Conservation (phyloP, 2,113 vertebrate species). For the Syngnathoides biaculeatus region DNA sequence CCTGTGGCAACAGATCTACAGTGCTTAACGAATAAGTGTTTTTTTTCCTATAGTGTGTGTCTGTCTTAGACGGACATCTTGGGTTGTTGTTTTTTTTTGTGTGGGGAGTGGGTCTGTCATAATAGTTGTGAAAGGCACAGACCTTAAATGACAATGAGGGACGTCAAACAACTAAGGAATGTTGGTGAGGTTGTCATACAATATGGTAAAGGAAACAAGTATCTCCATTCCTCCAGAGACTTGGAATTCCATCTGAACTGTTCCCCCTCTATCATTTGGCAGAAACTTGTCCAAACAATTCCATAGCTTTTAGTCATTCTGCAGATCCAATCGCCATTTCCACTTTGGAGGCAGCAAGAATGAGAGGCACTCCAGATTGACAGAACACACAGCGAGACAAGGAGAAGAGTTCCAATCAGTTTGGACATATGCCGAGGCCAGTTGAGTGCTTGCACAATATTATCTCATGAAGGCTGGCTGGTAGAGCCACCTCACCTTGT, state of each 20-base stretch:
- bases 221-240: conserved; percentile 63
- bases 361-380: conserved; percentile 63
- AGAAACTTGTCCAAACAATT: conserved; percentile 79
- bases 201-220: conserved; percentile 51
- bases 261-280: conserved; percentile 71
- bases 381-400: conserved; percentile 45
- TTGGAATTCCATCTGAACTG: conserved; percentile 69
- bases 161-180: conserved; percentile 30
- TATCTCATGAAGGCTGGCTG: conserved; percentile 70
- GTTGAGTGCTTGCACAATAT: conserved; percentile 62
- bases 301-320: conserved; percentile 75
- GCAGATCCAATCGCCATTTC: conserved; percentile 72
- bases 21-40: too few species aligned
- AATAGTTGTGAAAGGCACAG: conserved; percentile 2
- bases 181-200: conserved; percentile 24
- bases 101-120: neutral
- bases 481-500: conserved; percentile 55
- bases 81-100: neutral
- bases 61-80: conserved; percentile 32
- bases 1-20: conserved; percentile 37
- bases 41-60: conserved; percentile 42
- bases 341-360: conserved; percentile 62
- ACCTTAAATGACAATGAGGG: conserved; percentile 54
- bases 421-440: conserved; percentile 66
- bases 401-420: conserved; percentile 58